These are phyloP conservation scores for Sebastes minor DNA, from an alignment of 2,797 vertebrate genomes.

Conservation along the genomic window DNA sequence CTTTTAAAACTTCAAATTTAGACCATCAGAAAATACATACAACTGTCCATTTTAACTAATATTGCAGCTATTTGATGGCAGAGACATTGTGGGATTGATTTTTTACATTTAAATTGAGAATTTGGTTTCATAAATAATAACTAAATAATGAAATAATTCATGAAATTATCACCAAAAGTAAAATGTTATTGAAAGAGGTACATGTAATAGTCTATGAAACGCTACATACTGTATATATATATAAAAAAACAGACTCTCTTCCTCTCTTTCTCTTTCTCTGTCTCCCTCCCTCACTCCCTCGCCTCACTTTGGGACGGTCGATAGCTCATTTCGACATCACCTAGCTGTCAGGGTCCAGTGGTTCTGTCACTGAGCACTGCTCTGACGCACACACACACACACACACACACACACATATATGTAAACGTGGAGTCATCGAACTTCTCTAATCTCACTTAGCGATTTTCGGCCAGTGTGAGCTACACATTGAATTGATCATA, in stretches of 20 bases:
- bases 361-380: conserved; percentile 18
- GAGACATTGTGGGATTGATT: background rate
- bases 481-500: conserved; percentile 31
- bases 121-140: background rate
- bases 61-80: background rate
- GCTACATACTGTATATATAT: too few relatives aligned
- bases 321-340: conserved; percentile 61
- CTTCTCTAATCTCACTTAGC: conserved; percentile 52
- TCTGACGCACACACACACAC: background rate
- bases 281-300: background rate
- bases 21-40: background rate
- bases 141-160: background rate
- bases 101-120: background rate
- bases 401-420: conserved; percentile 2
- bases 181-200: background rate
- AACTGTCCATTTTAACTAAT: background rate
- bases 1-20: background rate
- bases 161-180: background rate
- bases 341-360: conserved; percentile 44
- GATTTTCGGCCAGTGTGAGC: conserved; percentile 21
- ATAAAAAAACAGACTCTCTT: background rate
- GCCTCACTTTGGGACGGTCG: background rate
- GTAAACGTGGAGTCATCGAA: conserved; percentile 15
- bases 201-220: background rate
- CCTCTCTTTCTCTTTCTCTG: background rate